phyloP scores from a whole-genome alignment of 2,888 invertebrate genomes.

The Eupithecia vulgata region DNA sequence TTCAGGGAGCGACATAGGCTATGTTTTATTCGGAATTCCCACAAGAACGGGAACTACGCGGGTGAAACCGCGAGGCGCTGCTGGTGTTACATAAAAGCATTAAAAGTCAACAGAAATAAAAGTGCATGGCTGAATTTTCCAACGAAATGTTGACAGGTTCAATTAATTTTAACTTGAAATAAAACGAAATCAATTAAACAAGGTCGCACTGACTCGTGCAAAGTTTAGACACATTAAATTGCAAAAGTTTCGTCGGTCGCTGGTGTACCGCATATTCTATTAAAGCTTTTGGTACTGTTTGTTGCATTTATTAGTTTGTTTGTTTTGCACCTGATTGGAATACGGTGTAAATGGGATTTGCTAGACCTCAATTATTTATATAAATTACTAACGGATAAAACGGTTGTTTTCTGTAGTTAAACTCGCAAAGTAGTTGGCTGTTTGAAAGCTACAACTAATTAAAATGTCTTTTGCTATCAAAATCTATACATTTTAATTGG shows the following conservation, averaged over 20 bases:
- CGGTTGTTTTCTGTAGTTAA: neutral
- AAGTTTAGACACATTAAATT: slow-evolving; percentile 44
- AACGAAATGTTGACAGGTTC: slow-evolving; percentile 8
- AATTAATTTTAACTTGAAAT: slow-evolving; percentile 30
- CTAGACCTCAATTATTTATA: slow-evolving; percentile 22
- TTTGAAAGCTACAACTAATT: neutral
- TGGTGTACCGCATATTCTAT: slow-evolving; percentile 44
- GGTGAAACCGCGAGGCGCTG: too few relatives aligned
- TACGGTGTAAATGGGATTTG: slow-evolving; percentile 26
- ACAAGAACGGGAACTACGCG: too few relatives aligned
- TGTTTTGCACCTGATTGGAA: slow-evolving; percentile 36
- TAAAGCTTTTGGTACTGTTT: slow-evolving; percentile 43
- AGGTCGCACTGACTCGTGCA: slow-evolving; percentile 31
- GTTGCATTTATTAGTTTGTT: slow-evolving; percentile 41
- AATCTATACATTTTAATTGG: neutral
- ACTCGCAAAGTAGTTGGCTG: neutral
- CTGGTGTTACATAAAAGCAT: neutral
- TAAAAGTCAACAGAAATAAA: neutral
- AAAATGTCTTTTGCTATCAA: neutral
- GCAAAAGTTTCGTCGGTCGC: slow-evolving; percentile 41
- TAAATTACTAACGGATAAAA: slow-evolving; percentile 17
- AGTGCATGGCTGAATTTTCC: neutral
- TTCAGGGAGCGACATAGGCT: too few relatives aligned
- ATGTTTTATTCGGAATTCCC: too few relatives aligned
- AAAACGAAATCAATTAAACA: slow-evolving; percentile 38